A percentile compares a stretch with the other conserved stretches of the same genome.
Evolutionary conservation across 2,888 invertebrate species (phyloP).

Genomic region (Hanleya hanleyi): DNA sequence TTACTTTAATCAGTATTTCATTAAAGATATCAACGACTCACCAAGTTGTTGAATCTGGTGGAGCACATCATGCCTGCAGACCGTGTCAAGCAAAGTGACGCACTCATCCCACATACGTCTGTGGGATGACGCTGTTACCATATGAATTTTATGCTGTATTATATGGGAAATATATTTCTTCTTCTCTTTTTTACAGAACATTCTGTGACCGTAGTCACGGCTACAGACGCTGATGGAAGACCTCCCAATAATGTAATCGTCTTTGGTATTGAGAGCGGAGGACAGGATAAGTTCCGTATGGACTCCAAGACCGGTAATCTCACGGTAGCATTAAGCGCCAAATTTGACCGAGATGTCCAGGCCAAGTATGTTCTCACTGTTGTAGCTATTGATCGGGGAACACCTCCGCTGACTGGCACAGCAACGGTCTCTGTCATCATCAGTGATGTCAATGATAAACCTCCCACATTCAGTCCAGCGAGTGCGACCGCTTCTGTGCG

Average conservation of each 20-base stretch:
- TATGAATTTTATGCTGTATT: too few species aligned
- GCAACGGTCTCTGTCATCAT: constrained; percentile 80
- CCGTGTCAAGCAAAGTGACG: too few species aligned
- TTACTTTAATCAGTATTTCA: too few species aligned
- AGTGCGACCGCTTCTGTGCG: constrained; percentile 30
- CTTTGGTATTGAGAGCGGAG: constrained; percentile 92
- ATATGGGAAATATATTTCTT: too few species aligned
- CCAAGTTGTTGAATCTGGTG: too few species aligned
- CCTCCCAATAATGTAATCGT: constrained; percentile 88
- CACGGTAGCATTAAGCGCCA: constrained; percentile 89
- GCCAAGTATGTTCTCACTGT: constrained; percentile 57
- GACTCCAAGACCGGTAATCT: constrained; percentile 89
- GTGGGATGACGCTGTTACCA: too few species aligned
- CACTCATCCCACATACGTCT: too few species aligned
- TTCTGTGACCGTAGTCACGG: too few species aligned
- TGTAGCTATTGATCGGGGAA: constrained; percentile 68
- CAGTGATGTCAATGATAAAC: constrained; percentile 93
- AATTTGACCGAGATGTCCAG: constrained; percentile 85
- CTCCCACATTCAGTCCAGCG: constrained; percentile 79
- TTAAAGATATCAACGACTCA: too few species aligned
- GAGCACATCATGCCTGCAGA: too few species aligned
- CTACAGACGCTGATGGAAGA: constrained; percentile 61
- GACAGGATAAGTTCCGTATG: constrained; percentile 94
- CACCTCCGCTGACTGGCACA: constrained; percentile 51
- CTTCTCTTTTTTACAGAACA: too few species aligned